Evolutionary conservation across 2,113 vertebrate genomes (phyloP), one percentile per base, ranked within the genome.

Genomic region (Petrocephalus zakoni): DNA sequence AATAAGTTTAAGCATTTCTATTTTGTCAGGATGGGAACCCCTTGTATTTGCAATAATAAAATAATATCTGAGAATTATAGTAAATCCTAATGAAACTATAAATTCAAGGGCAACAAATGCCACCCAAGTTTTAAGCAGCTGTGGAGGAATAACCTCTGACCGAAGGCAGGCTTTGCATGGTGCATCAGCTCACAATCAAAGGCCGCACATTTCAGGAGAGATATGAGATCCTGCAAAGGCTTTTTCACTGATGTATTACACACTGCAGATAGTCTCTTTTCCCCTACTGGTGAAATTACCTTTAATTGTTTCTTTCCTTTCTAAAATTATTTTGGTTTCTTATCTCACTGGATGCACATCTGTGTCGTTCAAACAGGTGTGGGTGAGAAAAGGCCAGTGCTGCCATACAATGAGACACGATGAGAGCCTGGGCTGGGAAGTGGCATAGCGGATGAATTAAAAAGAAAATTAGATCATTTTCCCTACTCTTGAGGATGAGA

Each of bases 291-390:
- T 94, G 94, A 96, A 97, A 96, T 95, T 93, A 94, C 94, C 94
- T 93, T 93, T 97, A 97, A 98, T 98, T 97, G 97, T 97, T 98
- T 97, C 92, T 95, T 95, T 94, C 92, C 95, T 95, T 94, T 94
- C 96, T 96, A 94, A 95, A 96, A 96, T 97, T 95, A 96, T 96
- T 96, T 96, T 94, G 95, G 93, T 97, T 96, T 95, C 94, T 93
- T 94, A 92, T 96, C 94, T 95, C 94, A 95, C 94, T 94, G 95
- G 94, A 96, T 93, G 93, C 92, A 95, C 93, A 96, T 96, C 96
- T 96, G 95, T 95, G 95, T 94, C 94, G 89, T 93, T 91, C 93
- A 94, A 97, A 97, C 97, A 99, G 97, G 97, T 99, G 97, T 95
- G 97, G 53, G 96, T 93, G 93, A 93, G 96, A 96, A 94, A 95